Evolutionary conservation across 2,888 invertebrate species (phyloP).

Genomic region (Acanthopleura granulata): DNA sequence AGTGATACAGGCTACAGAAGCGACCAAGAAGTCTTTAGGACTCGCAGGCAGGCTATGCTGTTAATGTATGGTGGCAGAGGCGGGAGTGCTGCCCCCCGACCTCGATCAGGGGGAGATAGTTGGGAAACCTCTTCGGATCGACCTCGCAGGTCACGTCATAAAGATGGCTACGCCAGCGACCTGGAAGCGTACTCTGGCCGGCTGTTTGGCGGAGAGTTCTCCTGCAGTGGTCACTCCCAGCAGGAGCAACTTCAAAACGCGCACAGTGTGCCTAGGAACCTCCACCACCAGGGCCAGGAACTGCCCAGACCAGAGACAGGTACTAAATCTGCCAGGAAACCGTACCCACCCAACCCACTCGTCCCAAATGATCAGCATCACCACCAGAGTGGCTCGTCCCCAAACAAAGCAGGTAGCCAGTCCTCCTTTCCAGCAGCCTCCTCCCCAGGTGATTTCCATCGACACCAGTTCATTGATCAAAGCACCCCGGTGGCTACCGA

Average conservation of each 20-base stretch:
- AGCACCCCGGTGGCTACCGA: conserved; percentile 46
- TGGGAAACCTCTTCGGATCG: neutral
- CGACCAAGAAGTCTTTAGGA: conserved; percentile 47
- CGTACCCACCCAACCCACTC: neutral
- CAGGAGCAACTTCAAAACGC: conserved; percentile 28
- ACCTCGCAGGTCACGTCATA: conserved; percentile 11
- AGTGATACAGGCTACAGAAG: conserved; percentile 43
- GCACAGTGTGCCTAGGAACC: conserved; percentile 38
- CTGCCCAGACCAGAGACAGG: neutral
- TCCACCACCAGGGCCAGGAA: neutral
- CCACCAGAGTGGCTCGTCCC: neutral
- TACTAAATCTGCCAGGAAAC: neutral
- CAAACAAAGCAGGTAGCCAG: neutral
- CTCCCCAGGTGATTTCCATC: conserved; percentile 47
- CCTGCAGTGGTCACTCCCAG: neutral
- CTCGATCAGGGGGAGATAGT: neutral
- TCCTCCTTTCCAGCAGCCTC: neutral
- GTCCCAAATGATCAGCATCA: neutral
- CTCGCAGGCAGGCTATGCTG: neutral
- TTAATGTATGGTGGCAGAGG: conserved; percentile 6
- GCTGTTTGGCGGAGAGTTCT: neutral
- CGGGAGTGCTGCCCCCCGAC: neutral
- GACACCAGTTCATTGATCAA: conserved; percentile 48
- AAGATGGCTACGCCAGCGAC: conserved; percentile 62
- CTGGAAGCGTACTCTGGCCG: conserved; percentile 52